Evolutionary conservation across 2,888 invertebrate genomes (phyloP), one percentile per base, ranked within the genome.

Genomic region (Furcula furcula): DNA sequence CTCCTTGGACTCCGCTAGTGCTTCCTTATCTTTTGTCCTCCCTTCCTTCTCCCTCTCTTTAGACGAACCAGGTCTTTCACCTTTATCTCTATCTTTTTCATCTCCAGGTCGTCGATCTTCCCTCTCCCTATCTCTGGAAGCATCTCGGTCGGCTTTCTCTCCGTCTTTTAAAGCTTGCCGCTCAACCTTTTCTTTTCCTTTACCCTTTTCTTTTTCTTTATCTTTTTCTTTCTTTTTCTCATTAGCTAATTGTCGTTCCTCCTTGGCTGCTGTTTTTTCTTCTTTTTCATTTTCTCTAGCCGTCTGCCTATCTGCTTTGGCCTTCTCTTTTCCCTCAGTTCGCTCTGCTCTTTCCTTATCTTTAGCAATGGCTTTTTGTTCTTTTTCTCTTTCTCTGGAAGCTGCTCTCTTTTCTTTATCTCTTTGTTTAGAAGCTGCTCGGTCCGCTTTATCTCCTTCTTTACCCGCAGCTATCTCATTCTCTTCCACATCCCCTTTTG

Each of bases 341-440:
- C 30, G 29, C 13, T 29, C 2, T 13, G 20, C 31, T 27, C 42
- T 54, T 10, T 48, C 45, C 9, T 21, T 40, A 18, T 48, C 43
- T 29, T 49, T 46, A 0, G 29, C 12, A 5, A 18, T 26, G 10
- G 16, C 34, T 25, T 14, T 30, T 6, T 23, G 34, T 9, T 21
- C 23, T 27, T 32, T 37, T 2, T 38, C 44, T n/a, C n/a, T 16
- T 2, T 31, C 33, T 28, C 26, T 42, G 0, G 23, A 11, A n/a
- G n/a, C 15, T 1, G 9, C 45, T n/a, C 34, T 39, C n/a, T 44
- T 36, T 21, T 7, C 19, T 10, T 22, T 40, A 11, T 46, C 41
- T 28, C 13, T 33, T 26, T 46, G 37, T 32, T 42, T 46, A 25
- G 32, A 22, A 3, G 22, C 25, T 1, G 23, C 34, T 18, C 28